A percentile compares a stretch with the other conserved stretches of the same genome.
Evolutionary conservation across 2,888 invertebrate genomes (phyloP).

Genomic region (Watsonalla cultraria): DNA sequence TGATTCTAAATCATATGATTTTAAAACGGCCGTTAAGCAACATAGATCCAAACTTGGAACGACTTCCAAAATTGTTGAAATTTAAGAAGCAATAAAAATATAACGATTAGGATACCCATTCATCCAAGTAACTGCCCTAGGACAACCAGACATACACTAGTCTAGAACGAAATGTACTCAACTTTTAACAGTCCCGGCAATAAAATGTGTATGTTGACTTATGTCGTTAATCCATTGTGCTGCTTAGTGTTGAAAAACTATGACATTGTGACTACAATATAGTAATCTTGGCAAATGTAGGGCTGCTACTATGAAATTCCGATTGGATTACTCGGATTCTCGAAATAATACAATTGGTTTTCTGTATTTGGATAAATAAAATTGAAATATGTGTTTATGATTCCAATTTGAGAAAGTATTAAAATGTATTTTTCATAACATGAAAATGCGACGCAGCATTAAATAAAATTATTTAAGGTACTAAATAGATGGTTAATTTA

Average conservation of each 20-base stretch:
- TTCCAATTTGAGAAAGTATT: too few species aligned
- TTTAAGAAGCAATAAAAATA: slow-evolving; percentile 5
- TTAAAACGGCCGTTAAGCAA: background rate
- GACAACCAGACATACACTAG: slow-evolving; percentile 21
- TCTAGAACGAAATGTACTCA: slow-evolving; percentile 31
- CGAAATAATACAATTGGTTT: too few species aligned
- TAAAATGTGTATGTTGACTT: slow-evolving; percentile 54
- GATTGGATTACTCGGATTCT: background rate
- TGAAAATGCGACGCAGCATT: too few species aligned
- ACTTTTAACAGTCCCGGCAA: slow-evolving; percentile 43
- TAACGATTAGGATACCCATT: background rate
- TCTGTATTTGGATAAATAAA: too few species aligned
- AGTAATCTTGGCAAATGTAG: slow-evolving; percentile 17
- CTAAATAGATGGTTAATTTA: too few species aligned
- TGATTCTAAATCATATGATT: too few species aligned
- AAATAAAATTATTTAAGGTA: too few species aligned
- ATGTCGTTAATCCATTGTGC: slow-evolving; percentile 61
- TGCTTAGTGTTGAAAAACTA: slow-evolving; percentile 40
- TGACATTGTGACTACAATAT: slow-evolving; percentile 50
- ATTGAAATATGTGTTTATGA: too few species aligned
- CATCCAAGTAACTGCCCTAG: slow-evolving; percentile 35
- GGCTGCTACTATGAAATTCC: slow-evolving; percentile 14
- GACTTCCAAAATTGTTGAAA: background rate
- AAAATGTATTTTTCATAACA: too few species aligned
- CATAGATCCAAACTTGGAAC: background rate